Evolutionary conservation across 2,888 invertebrate species (phyloP).

Genomic region (Leucania comma): DNA sequence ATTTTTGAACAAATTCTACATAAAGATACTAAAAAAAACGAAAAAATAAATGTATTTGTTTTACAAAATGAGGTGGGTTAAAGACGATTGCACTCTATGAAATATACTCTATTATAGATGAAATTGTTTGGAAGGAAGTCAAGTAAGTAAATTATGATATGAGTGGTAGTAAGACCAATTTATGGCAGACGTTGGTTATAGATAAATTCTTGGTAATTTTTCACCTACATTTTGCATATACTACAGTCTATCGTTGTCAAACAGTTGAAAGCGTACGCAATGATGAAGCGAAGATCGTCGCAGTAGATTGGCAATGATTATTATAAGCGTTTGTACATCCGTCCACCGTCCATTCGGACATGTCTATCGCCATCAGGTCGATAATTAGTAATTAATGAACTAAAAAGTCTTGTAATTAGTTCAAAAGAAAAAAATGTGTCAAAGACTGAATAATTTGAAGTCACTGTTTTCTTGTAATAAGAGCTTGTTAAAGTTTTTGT

Average conservation of each 20-base stretch:
- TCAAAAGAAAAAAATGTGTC: constrained; percentile 36
- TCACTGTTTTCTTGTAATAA: background rate
- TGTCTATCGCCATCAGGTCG: constrained; percentile 64
- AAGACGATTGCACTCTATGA: too few species aligned
- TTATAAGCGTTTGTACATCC: constrained; percentile 69
- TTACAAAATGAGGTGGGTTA: fast-evolving
- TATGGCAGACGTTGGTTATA: background rate
- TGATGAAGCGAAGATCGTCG: constrained; percentile 78
- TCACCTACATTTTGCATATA: constrained; percentile 61
- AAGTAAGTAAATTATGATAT: background rate
- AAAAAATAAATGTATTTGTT: too few species aligned
- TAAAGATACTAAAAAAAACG: background rate
- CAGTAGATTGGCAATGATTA: constrained; percentile 79
- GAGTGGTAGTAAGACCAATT: background rate
- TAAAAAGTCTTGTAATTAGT: constrained; percentile 53
- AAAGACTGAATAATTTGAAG: background rate
- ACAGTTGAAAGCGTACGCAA: constrained; percentile 71
- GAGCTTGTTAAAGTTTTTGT: background rate
- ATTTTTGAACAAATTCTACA: background rate
- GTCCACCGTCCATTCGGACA: constrained; percentile 51
- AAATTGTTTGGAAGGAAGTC: background rate
- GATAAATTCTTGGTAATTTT: too few species aligned
- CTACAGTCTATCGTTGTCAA: constrained; percentile 71
- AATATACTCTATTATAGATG: too few species aligned
- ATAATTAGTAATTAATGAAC: constrained; percentile 70